Conservation (phyloP, 2,888 invertebrate genomes). For the Leptarthrus brevirostris region DNA sequence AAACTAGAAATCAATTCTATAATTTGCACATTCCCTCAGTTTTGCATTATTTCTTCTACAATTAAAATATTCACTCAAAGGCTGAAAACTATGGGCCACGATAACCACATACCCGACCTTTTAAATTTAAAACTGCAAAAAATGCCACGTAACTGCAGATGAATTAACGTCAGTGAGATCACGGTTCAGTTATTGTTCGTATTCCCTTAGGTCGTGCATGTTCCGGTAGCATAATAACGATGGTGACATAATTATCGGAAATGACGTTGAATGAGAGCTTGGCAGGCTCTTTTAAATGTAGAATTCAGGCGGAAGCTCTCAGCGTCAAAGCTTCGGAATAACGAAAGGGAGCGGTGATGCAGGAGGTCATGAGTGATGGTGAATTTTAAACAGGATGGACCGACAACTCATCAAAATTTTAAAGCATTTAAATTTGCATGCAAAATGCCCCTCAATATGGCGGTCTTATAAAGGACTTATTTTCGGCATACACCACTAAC, state of each 20-base stretch:
- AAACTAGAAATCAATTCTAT: too few relatives aligned
- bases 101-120: background rate
- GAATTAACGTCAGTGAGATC: background rate
- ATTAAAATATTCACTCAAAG: background rate
- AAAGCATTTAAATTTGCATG: constrained; percentile 14
- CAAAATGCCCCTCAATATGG: background rate
- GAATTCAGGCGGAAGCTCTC: background rate
- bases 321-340: background rate
- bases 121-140: background rate
- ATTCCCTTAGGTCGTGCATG: constrained; percentile 12
- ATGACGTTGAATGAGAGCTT: constrained; percentile 23
- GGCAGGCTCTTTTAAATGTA: constrained; percentile 11
- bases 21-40: too few relatives aligned
- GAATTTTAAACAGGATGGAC: constrained; percentile 31
- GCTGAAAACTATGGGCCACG: background rate
- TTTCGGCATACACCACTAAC: background rate
- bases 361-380: background rate
- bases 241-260: constrained; percentile 43
- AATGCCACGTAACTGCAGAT: background rate
- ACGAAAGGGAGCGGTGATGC: background rate
- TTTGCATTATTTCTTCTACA: background rate
- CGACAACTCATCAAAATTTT: background rate
- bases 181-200: background rate
- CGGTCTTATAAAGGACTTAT: background rate
- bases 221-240: constrained; percentile 35